Base-by-base conservation (phyloP, 1,140 invertebrate species). In the Bombus impatiens region DNA sequence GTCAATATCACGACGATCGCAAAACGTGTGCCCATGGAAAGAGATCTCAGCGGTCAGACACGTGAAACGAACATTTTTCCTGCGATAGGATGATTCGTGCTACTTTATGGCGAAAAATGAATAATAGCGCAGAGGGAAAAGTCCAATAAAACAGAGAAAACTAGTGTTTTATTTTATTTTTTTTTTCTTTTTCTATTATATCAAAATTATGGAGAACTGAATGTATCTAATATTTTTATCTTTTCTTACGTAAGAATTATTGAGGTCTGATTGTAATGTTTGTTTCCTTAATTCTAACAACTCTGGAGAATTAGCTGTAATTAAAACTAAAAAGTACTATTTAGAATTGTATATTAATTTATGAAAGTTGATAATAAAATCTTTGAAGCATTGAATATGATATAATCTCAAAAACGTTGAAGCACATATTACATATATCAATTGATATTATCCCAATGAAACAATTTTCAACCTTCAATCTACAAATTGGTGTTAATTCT, bases 1-100 rank as follows among this genome's bases (percentile, higher is more conserved):
- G 84, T 86, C 84, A 86, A 82, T 86, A 86, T 86, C 84, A 71
- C 44, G 35, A 32, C 71, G 35, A 85, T 85, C 83, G 83, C 42
- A 18, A 47, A 70, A 44, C 37, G 53, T 72, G 53, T 15, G 37
- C 18, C 40, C 78, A 13, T 80, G n/a, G 35, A 72, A 80, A 80
- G 53, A 85, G 83, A 85, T 80, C 83, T 62, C 22, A 5, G 40
- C 22, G 32, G 37, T 32, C 32, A 6, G 53, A 80, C 68, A 72
- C 53, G 77, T 72, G 77, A 44, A 78, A 44, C n/a, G 28, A 13
- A 28, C 76, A 59, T 62, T 74, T 62, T 62, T 2, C 18, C 37
- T 8, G 35, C 0, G 5, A 1, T 8, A n/a, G 13, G 22, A 2
- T 53, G 10, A 22, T 12, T 40, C 15, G 1, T 47, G 15, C 8